These are phyloP conservation scores for Pseudomugil gertrudae DNA, from an alignment of 2,797 vertebrate species.

Conservation along the genomic window DNA sequence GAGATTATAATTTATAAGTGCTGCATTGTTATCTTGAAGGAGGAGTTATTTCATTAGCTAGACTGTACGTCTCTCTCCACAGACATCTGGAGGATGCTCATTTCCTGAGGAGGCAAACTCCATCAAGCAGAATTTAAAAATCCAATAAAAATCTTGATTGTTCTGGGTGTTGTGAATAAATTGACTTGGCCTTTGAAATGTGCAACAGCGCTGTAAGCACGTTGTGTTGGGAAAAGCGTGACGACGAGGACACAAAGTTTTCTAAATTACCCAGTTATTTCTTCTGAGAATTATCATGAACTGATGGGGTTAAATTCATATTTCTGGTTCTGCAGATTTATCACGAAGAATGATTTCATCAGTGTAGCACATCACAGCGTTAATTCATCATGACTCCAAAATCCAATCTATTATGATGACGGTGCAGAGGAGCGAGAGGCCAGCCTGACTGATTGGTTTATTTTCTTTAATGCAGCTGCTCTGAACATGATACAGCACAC, in stretches of 20 bases:
- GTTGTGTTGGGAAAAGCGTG: slow-evolving; percentile 2
- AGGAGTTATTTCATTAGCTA: slow-evolving; percentile 59
- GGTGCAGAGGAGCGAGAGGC: slow-evolving; percentile 22
- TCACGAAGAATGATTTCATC: neutral
- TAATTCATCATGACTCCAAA: slow-evolving; percentile 6
- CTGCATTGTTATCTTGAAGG: slow-evolving; percentile 49
- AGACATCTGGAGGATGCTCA: slow-evolving; percentile 33
- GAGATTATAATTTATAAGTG: slow-evolving; percentile 50
- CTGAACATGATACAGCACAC: slow-evolving; percentile 17
- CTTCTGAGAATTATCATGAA: slow-evolving; percentile 6
- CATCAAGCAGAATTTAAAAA: slow-evolving; percentile 55
- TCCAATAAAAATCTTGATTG: slow-evolving; percentile 58
- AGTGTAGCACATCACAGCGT: neutral
- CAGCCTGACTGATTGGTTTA: slow-evolving; percentile 40
- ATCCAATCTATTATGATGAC: slow-evolving; percentile 26
- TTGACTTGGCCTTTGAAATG: slow-evolving; percentile 20
- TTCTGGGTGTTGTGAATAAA: slow-evolving; percentile 53
- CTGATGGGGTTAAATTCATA: slow-evolving; percentile 16
- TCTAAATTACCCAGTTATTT: slow-evolving; percentile 18
- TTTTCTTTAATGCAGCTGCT: slow-evolving; percentile 22
- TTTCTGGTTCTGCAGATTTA: slow-evolving; percentile 4
- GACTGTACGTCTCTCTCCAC: slow-evolving; percentile 29
- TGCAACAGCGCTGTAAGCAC: slow-evolving; percentile 14
- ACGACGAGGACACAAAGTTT: slow-evolving; percentile 9
- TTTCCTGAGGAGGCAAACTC: slow-evolving; percentile 51